A percentile compares a stretch with the other conserved stretches of the same genome.
phyloP scores from a whole-genome alignment of 2,113 vertebrate species.

The Entelurus aequoreus region DNA sequence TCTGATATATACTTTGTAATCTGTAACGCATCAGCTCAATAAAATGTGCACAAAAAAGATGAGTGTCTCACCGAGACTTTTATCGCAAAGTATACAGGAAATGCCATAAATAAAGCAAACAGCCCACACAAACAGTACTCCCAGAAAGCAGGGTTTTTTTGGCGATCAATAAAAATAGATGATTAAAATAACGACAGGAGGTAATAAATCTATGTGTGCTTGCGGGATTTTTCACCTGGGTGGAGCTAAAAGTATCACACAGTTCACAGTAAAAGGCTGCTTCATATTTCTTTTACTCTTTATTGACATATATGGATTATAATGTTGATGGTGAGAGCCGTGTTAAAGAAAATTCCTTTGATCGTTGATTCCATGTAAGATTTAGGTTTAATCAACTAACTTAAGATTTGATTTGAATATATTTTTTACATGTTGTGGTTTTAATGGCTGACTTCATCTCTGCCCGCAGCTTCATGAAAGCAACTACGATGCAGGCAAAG shows the following conservation, averaged over 20 bases:
- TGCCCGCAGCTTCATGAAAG: slow-evolving; percentile 89
- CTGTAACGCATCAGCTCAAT: background rate
- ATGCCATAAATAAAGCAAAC: background rate
- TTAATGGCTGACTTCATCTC: background rate
- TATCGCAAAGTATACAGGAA: background rate
- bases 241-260: background rate
- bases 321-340: background rate
- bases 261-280: background rate
- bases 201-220: background rate
- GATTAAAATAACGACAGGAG: background rate
- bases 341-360: background rate
- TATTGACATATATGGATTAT: background rate
- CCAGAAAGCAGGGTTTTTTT: background rate
- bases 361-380: background rate
- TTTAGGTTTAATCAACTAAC: background rate
- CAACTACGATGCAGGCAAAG: slow-evolving; percentile 95
- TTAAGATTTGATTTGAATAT: background rate
- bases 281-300: background rate
- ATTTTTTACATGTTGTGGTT: background rate
- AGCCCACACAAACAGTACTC: background rate
- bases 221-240: background rate
- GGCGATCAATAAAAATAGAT: background rate
- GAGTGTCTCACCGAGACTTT: background rate
- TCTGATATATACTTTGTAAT: slow-evolving; percentile 7
- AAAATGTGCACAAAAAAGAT: background rate